Conservation (phyloP, 1,140 invertebrate species). For the Berghia stephanieae region DNA sequence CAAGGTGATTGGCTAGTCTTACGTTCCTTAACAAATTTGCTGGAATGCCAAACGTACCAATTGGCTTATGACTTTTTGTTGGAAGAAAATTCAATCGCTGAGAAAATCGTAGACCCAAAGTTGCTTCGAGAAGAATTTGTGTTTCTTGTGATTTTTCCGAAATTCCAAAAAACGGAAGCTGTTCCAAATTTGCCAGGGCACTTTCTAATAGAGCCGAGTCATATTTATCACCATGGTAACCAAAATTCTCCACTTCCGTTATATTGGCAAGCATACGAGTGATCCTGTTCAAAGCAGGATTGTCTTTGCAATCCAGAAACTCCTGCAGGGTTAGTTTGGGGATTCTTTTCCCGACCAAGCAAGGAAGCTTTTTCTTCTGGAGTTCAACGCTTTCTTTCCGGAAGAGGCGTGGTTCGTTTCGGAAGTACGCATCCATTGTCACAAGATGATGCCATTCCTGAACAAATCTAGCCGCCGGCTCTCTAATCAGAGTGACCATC, state of each 20-base stretch:
- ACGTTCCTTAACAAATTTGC: not conserved
- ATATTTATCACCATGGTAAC: not conserved
- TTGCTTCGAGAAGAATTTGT: not conserved
- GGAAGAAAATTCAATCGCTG: not conserved
- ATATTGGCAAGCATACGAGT: constrained; percentile 5
- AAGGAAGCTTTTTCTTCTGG: constrained; percentile 21
- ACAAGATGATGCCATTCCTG: not conserved
- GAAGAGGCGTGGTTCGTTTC: constrained; percentile 15
- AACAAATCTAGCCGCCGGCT: not conserved
- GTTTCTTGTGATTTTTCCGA: not conserved
- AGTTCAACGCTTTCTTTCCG: constrained; percentile 15
- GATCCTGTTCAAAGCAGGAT: not conserved
- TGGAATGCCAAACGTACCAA: not conserved
- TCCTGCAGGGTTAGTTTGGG: not conserved
- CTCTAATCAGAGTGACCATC: not conserved
- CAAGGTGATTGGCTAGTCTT: not conserved
- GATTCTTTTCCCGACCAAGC: not conserved
- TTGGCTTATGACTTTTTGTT: not conserved
- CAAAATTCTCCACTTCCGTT: not conserved
- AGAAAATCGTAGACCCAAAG: not conserved
- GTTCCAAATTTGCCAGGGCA: not conserved
- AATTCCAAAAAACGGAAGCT: not conserved
- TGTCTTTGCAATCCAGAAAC: constrained; percentile 14
- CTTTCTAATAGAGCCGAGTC: not conserved
- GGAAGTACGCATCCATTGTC: not conserved